A percentile compares a stretch with the other conserved stretches of the same genome.
Evolutionary conservation across 1,140 invertebrate species (phyloP).

Genomic region (Hycleus phaleratus): DNA sequence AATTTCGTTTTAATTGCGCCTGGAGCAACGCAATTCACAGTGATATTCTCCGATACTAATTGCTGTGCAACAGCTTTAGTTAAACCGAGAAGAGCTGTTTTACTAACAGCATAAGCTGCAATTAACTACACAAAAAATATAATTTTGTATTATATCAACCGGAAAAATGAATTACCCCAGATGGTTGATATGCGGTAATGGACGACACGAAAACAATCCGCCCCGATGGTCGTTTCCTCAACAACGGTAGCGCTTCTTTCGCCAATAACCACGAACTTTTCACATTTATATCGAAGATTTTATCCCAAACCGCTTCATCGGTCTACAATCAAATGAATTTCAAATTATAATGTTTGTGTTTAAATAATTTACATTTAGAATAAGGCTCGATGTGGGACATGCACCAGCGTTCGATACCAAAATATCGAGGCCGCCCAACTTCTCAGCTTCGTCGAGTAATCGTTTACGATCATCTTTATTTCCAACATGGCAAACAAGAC

Average conservation of each 20-base stretch:
- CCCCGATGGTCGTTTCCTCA: constrained; percentile 69
- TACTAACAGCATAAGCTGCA: constrained; percentile 88
- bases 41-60: constrained; percentile 68
- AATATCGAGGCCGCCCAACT: constrained; percentile 88
- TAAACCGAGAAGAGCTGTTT: constrained; percentile 85
- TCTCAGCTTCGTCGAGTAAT: constrained; percentile 59
- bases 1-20: constrained; percentile 90
- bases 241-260: constrained; percentile 77
- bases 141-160: not conserved
- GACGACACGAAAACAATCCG: constrained; percentile 85
- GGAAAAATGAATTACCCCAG: constrained; percentile 48
- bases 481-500: constrained; percentile 79
- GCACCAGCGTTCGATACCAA: constrained; percentile 91
- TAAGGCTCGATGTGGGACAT: constrained; percentile 73
- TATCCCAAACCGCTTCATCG: constrained; percentile 79
- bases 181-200: constrained; percentile 75
- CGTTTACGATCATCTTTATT: constrained; percentile 69
- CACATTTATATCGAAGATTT: constrained; percentile 95
- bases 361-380: constrained; percentile 60
- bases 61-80: constrained; percentile 73
- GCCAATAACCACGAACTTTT: constrained; percentile 82
- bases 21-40: constrained; percentile 90
- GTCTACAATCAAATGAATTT: constrained; percentile 47
- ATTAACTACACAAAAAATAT: constrained; percentile 52
- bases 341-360: not conserved